Evolutionary conservation across 2,113 vertebrate genomes (phyloP).

Genomic region (Syngnathus typhle): DNA sequence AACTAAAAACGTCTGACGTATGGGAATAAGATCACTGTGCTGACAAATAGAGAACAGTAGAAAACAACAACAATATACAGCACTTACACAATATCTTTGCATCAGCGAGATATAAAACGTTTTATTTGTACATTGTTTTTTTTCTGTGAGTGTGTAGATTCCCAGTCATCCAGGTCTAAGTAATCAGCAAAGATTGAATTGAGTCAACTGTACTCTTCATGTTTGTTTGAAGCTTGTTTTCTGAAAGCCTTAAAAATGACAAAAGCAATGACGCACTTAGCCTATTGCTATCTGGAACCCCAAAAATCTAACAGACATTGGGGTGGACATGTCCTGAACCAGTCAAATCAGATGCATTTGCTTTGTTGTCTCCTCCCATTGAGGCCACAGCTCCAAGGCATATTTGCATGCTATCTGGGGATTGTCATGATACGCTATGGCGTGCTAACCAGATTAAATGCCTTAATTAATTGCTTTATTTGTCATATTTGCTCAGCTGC

Average conservation of each 20-base stretch:
- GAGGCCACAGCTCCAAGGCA: background rate
- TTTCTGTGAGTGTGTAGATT: background rate
- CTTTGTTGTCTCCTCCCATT: background rate
- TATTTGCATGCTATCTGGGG: background rate
- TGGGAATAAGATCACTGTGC: background rate
- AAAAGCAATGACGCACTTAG: background rate
- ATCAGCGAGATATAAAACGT: background rate
- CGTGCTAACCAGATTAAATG: background rate
- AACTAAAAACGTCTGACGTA: background rate
- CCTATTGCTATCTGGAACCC: background rate
- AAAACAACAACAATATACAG: background rate
- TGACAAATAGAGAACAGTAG: background rate
- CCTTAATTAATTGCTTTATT: background rate
- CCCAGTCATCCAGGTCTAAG: background rate
- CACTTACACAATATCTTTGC: background rate
- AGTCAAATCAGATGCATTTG: background rate
- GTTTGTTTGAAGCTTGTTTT: background rate
- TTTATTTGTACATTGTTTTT: background rate
- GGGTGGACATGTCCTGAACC: background rate
- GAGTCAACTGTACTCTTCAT: background rate
- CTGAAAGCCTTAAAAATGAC: background rate
- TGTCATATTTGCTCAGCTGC: background rate
- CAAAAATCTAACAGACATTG: background rate
- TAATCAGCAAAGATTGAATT: background rate
- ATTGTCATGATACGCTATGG: background rate